These are phyloP conservation scores for Beroe forskalii DNA, from an alignment of 37 sponge, comb jelly and placozoan genomes.

Conservation along the genomic window DNA sequence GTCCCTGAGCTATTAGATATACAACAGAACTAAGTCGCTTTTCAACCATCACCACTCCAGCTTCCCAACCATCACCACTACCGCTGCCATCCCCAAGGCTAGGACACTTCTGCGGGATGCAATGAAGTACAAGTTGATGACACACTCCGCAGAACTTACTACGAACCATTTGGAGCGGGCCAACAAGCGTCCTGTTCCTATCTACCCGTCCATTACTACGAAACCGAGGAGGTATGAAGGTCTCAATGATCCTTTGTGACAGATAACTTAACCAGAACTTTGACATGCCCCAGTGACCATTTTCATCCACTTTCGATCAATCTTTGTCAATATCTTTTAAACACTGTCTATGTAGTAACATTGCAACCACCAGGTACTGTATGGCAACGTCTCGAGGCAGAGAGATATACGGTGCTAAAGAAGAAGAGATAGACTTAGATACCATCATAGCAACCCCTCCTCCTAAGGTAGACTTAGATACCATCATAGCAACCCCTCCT, in stretches of 20 bases:
- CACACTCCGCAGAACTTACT: neutral
- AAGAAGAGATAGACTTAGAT: conserved; percentile 35
- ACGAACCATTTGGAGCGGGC: conserved; percentile 36
- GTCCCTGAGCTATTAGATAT: no score
- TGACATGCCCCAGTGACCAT: no score
- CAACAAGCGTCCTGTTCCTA: conserved; percentile 43
- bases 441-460: conserved; percentile 15
- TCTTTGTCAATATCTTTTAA: neutral
- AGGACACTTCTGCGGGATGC: conserved; percentile 38
- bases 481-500: conserved; percentile 6
- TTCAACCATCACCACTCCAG: no score
- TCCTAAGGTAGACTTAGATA: conserved; percentile 55
- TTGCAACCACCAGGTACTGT: neutral
- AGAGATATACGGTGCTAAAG: conserved; percentile 49
- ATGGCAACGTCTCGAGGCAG: conserved; percentile 25
- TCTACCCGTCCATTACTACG: neutral
- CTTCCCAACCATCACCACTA: no score
- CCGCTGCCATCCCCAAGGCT: no score
- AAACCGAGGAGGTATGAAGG: conserved; percentile 57
- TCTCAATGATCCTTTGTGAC: no score
- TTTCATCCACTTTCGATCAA: no score
- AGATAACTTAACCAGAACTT: no score
- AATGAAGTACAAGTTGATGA: conserved; percentile 44
- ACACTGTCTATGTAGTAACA: neutral
- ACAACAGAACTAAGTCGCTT: no score